A percentile compares a stretch with the other conserved stretches of the same genome.
These are phyloP conservation scores for Holothuria leucospilota DNA, from an alignment of 53 echinoderm and acorn worm genomes.

Conservation along the genomic window DNA sequence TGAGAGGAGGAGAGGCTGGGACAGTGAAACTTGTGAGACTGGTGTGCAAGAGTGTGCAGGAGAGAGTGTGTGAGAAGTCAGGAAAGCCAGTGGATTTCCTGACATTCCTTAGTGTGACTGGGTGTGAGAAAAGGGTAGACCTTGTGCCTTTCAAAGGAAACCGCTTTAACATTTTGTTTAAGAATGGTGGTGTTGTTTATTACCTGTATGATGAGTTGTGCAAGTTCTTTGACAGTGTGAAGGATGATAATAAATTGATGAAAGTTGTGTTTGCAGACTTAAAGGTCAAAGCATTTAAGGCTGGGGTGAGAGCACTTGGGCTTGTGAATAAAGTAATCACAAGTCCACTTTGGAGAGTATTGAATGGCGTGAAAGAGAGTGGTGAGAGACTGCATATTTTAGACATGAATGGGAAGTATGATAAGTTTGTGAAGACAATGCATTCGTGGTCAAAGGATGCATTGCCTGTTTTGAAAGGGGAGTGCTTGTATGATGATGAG, in stretches of 20 bases:
- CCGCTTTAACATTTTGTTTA: conserved; percentile 56
- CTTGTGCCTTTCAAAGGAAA: conserved; percentile 49
- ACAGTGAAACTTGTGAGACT: background rate
- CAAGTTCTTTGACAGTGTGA: too few species aligned
- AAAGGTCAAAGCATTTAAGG: conserved; percentile 30
- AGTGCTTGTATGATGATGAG: conserved; percentile 56
- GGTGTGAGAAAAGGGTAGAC: conserved; percentile 16
- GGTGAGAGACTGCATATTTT: conserved; percentile 39
- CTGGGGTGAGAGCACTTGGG: conserved; percentile 46
- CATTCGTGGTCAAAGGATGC: conserved; percentile 33
- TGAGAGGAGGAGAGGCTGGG: background rate
- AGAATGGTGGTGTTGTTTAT: conserved; percentile 57
- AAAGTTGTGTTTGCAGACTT: conserved; percentile 57
- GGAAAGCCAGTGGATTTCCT: conserved; percentile 64
- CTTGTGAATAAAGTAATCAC: too few species aligned
- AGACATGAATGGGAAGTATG: conserved; percentile 38
- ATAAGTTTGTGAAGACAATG: conserved; percentile 1
- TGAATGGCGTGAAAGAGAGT: conserved; percentile 29
- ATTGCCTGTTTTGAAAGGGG: conserved; percentile 42
- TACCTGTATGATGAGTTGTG: background rate
- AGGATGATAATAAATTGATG: too few species aligned
- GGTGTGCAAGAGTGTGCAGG: conserved; percentile 61
- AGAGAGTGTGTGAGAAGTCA: too few species aligned
- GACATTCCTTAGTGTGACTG: conserved; percentile 52
- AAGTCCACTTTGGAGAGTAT: conserved; percentile 41